Evolutionary conservation across 2,797 vertebrate species (phyloP).

Genomic region (Acrossocheilus wenchowensis): DNA sequence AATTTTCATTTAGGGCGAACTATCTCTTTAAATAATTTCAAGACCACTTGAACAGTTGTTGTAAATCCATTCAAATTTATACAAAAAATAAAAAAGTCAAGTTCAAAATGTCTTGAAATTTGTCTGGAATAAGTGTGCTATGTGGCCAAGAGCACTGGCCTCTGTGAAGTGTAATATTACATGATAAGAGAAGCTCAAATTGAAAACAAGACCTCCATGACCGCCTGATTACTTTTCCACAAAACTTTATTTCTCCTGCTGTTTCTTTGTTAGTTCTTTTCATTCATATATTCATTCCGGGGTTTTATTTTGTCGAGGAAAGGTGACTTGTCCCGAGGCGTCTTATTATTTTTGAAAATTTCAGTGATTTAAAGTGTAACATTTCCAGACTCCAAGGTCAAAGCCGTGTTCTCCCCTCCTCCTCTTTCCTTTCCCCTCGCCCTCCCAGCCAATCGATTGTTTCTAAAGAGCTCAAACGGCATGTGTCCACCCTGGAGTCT

Average conservation of each 20-base stretch:
- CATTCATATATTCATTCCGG: slow-evolving; percentile 81
- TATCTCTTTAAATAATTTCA: neutral
- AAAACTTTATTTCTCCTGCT: slow-evolving; percentile 76
- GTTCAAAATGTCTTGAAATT: slow-evolving; percentile 40
- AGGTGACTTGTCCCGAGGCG: slow-evolving; percentile 81
- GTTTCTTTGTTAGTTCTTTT: slow-evolving; percentile 79
- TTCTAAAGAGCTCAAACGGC: slow-evolving; percentile 79
- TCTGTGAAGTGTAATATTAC: slow-evolving; percentile 68
- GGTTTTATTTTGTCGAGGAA: slow-evolving; percentile 78
- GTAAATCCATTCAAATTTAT: neutral
- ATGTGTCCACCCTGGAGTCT: slow-evolving; percentile 63
- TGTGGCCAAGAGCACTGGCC: slow-evolving; percentile 42
- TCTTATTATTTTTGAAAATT: slow-evolving; percentile 67
- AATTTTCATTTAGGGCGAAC: neutral
- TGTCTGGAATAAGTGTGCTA: slow-evolving; percentile 73
- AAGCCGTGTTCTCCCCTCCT: slow-evolving; percentile 62
- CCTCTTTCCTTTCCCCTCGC: slow-evolving; percentile 58
- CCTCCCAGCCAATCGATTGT: slow-evolving; percentile 78
- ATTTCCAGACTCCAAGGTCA: slow-evolving; percentile 83
- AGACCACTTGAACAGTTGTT: neutral
- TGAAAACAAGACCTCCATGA: slow-evolving; percentile 82
- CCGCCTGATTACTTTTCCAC: slow-evolving; percentile 79
- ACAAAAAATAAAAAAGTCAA: neutral
- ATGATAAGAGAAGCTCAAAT: slow-evolving; percentile 82
- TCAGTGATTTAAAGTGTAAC: slow-evolving; percentile 81